A percentile compares a stretch with the other conserved stretches of the same genome.
Conservation (phyloP, 2,113 vertebrate genomes). For the Arenaria interpres region DNA sequence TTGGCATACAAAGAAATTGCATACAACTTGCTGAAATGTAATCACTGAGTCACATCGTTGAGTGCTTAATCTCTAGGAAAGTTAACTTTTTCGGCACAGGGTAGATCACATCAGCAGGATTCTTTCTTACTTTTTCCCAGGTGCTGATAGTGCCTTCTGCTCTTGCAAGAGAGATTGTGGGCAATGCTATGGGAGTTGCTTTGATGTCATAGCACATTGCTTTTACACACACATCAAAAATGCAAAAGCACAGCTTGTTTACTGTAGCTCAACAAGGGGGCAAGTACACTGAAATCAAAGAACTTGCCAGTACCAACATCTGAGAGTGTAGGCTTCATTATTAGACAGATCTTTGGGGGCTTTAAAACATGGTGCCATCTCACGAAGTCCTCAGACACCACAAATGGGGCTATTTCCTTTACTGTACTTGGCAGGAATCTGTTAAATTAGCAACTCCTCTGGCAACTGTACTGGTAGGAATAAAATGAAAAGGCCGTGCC, state of each 20-base stretch:
- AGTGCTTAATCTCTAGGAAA: constrained; percentile 67
- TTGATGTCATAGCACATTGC: constrained; percentile 18
- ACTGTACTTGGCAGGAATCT: constrained; percentile 22
- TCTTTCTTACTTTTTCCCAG: constrained; percentile 54
- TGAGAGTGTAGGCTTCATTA: constrained; percentile 31
- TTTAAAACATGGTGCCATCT: constrained; percentile 12
- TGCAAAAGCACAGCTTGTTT: constrained; percentile 55
- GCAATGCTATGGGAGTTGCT: constrained; percentile 34
- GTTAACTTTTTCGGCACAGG: constrained; percentile 51
- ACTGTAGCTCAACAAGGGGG: constrained; percentile 37
- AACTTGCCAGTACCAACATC: constrained; percentile 41
- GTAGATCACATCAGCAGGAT: constrained; percentile 52
- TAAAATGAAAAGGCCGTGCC: constrained; percentile 6
- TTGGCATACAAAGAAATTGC: constrained; percentile 56
- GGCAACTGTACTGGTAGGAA: background rate
- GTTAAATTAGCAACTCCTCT: background rate
- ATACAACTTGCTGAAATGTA: constrained; percentile 69
- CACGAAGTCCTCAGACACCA: background rate
- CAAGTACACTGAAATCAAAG: constrained; percentile 24
- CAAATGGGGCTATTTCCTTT: background rate
- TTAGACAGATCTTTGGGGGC: constrained; percentile 31
- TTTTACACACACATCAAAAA: constrained; percentile 64
- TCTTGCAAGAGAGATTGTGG: constrained; percentile 9
- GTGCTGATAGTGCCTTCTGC: constrained; percentile 65
- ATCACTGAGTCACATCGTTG: constrained; percentile 70